Conservation (phyloP, 2,888 invertebrate genomes). For the Abrostola tripartita region DNA sequence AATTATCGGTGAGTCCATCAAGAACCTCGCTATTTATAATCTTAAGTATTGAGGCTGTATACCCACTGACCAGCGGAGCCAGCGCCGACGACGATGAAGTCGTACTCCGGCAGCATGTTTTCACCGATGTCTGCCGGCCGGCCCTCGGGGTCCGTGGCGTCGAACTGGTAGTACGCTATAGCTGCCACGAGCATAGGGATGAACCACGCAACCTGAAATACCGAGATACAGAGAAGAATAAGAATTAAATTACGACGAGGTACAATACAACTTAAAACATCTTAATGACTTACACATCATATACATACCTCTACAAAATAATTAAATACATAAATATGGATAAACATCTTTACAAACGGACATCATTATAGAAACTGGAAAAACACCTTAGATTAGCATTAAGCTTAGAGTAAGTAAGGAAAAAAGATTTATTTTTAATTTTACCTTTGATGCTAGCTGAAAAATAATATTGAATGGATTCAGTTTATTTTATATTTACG, state of each 20-base stretch:
- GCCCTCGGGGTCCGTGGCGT: slow-evolving; percentile 94
- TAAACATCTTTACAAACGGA: too few relatives aligned
- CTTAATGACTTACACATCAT: background rate
- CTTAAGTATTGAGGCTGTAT: slow-evolving; percentile 14
- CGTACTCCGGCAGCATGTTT: slow-evolving; percentile 91
- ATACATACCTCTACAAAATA: background rate
- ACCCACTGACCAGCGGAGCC: slow-evolving; percentile 93
- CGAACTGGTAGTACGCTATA: slow-evolving; percentile 95
- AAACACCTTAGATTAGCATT: too few relatives aligned
- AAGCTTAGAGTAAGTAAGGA: background rate
- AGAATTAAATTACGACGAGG: too few relatives aligned
- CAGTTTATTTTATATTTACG: too few relatives aligned
- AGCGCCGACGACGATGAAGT: slow-evolving; percentile 95
- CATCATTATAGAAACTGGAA: too few relatives aligned
- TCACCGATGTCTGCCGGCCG: slow-evolving; percentile 92
- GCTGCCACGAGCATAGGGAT: slow-evolving; percentile 95
- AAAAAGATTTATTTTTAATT: background rate
- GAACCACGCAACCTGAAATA: slow-evolving; percentile 91
- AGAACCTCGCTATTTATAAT: background rate
- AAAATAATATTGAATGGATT: background rate
- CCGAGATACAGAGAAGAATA: background rate
- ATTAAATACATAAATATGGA: too few relatives aligned
- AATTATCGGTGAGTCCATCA: too few relatives aligned
- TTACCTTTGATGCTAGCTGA: background rate
- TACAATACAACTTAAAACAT: background rate